These are phyloP conservation scores for Dipodomys spectabilis DNA, from an alignment of 2,113 vertebrate species.

Conservation along the genomic window DNA sequence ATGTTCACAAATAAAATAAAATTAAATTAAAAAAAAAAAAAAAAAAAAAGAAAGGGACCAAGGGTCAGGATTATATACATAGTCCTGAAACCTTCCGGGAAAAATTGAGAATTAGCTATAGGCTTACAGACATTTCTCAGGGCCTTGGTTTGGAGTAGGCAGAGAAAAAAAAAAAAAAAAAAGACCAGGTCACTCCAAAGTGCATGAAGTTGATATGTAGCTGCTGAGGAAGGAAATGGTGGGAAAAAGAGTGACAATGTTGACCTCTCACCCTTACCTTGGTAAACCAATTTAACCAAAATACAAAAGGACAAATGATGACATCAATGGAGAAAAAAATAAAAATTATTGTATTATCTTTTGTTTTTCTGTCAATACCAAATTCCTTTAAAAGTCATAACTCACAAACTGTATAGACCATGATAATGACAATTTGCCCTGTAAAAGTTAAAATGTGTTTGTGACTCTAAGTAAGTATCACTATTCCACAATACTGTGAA, in stretches of 20 bases:
- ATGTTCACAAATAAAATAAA: no score
- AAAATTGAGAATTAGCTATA: neutral
- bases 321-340: slow-evolving; percentile 40
- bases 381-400: slow-evolving; percentile 34
- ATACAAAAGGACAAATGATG: slow-evolving; percentile 30
- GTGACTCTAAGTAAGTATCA: no score
- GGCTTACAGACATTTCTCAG: neutral
- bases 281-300: neutral
- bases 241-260: neutral
- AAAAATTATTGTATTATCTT: slow-evolving; percentile 31
- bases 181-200: neutral
- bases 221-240: slow-evolving; percentile 5
- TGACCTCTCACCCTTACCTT: neutral
- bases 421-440: no score
- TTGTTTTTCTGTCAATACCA: slow-evolving; percentile 17
- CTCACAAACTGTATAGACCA: neutral
- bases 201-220: neutral
- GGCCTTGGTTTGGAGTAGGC: neutral
- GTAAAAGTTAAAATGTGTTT: no score
- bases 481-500: no score
- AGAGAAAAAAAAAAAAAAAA: neutral
- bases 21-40: no score
- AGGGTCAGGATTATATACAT: neutral
- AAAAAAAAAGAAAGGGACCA: slow-evolving; percentile 25
- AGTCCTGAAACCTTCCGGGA: neutral